A percentile compares a stretch with the other conserved stretches of the same genome.
Conservation (phyloP, 2,888 invertebrate genomes). For the Drosophila quinaria region DNA sequence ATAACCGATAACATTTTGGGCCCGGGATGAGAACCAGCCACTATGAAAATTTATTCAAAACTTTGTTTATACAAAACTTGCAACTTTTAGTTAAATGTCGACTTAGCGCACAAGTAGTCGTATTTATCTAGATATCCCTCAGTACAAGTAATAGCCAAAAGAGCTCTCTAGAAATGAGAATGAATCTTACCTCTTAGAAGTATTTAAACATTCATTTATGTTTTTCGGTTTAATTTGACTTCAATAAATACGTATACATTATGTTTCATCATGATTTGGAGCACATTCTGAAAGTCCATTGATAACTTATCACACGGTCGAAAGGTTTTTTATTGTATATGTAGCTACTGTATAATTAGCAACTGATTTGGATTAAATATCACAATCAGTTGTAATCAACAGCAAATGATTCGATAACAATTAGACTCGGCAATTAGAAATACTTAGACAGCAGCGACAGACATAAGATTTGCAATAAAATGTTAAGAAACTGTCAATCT, state of each 20-base stretch:
- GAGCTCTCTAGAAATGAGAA: background rate
- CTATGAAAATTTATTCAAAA: no score
- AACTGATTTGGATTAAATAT: background rate
- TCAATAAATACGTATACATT: constrained; percentile 6
- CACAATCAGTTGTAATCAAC: constrained; percentile 3
- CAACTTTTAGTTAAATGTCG: no score
- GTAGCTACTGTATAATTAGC: background rate
- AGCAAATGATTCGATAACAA: constrained; percentile 4
- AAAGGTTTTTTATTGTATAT: background rate
- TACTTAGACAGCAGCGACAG: background rate
- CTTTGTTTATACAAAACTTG: no score
- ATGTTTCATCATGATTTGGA: background rate
- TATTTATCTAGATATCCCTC: background rate
- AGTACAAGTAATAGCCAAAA: background rate
- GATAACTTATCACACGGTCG: constrained; percentile 15
- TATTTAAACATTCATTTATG: background rate
- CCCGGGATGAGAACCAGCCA: no score
- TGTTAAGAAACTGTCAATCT: constrained; percentile 40
- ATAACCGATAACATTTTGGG: no score
- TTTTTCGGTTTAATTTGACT: background rate
- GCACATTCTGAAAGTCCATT: constrained; percentile 6
- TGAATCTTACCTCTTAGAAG: background rate
- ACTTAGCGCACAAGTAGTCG: no score
- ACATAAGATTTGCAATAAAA: constrained; percentile 1
- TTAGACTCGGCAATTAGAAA: constrained; percentile 10